These are phyloP conservation scores for Napeogenes inachia DNA, from an alignment of 2,888 invertebrate genomes.

Conservation along the genomic window DNA sequence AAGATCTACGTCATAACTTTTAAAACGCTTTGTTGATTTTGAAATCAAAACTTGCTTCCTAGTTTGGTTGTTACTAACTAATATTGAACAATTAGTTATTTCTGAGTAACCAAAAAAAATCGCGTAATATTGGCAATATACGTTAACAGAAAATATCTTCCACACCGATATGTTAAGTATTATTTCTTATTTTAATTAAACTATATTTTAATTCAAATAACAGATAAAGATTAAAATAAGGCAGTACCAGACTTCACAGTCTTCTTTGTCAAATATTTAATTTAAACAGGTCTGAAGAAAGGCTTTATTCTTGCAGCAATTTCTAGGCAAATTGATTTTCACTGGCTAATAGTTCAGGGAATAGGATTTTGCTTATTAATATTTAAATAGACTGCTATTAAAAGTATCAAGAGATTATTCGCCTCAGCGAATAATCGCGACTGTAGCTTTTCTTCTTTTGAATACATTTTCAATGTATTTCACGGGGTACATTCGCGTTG, in stretches of 20 bases:
- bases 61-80: too few relatives aligned
- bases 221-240: not conserved
- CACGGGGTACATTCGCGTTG: conserved; percentile 17
- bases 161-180: too few relatives aligned
- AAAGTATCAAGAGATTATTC: conserved; percentile 49
- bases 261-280: not conserved
- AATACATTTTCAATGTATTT: conserved; percentile 17
- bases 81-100: not conserved
- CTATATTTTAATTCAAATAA: not conserved
- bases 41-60: too few relatives aligned
- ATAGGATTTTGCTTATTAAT: conserved; percentile 54
- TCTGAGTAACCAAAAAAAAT: not conserved
- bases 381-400: conserved; percentile 59
- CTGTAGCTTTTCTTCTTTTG: conserved; percentile 32
- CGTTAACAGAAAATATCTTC: too few relatives aligned
- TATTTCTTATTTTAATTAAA: not conserved
- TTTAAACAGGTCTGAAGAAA: not conserved
- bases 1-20: too few relatives aligned
- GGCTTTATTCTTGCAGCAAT: conserved; percentile 5
- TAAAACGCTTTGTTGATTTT: too few relatives aligned
- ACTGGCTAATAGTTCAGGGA: conserved; percentile 40
- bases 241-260: not conserved
- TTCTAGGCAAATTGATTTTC: conserved; percentile 53
- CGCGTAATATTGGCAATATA: too few relatives aligned
- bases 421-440: conserved; percentile 18